These are phyloP conservation scores for Tachuris rubrigastra DNA, from an alignment of 2,113 vertebrate species.

Conservation along the genomic window DNA sequence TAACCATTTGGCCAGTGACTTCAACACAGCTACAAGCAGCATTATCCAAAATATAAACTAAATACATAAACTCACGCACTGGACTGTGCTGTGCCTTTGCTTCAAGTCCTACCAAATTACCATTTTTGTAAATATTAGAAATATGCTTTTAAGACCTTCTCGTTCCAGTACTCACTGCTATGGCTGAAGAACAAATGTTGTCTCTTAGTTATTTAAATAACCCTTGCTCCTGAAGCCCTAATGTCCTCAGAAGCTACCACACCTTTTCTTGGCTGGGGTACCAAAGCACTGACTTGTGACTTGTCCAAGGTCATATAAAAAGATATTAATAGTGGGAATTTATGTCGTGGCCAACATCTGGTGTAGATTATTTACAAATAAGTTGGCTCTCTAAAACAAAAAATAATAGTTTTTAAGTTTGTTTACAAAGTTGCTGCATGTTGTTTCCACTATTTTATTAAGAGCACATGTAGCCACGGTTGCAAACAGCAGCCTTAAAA, in stretches of 20 bases:
- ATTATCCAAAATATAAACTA: background rate
- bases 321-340: constrained; percentile 35
- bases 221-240: background rate
- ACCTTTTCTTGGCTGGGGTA: background rate
- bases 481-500: constrained; percentile 62
- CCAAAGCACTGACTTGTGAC: background rate
- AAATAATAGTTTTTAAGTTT: constrained; percentile 15
- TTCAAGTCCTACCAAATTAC: background rate
- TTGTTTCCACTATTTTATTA: constrained; percentile 56
- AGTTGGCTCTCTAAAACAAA: background rate
- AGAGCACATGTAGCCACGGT: constrained; percentile 31
- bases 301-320: constrained; percentile 2
- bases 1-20: background rate
- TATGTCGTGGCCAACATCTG: constrained; percentile 36
- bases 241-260: constrained; percentile 19
- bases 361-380: constrained; percentile 59
- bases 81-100: background rate
- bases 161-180: background rate
- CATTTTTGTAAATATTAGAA: background rate
- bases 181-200: background rate
- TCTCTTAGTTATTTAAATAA: background rate
- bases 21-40: background rate
- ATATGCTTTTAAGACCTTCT: background rate
- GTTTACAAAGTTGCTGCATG: constrained; percentile 38
- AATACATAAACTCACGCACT: background rate